Evolutionary conservation across 2,797 vertebrate species (phyloP), one percentile per base, ranked within the genome.

Genomic region (Poeciliopsis gracilis): DNA sequence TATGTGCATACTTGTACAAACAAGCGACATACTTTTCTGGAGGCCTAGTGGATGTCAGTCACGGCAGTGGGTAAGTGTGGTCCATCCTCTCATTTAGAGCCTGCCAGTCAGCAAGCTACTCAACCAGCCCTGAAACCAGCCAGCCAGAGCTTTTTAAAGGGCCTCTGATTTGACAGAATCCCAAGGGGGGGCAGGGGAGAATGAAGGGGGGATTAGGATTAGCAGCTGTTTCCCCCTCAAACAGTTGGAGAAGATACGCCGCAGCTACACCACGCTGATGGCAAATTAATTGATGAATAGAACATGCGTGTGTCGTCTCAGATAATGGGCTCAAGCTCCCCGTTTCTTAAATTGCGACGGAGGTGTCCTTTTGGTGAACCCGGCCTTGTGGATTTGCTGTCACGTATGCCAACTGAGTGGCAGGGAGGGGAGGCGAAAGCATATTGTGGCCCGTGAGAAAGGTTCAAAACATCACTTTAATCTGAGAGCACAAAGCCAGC

Each of bases 241-340:
- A 94, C 93, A 90, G 84, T 90, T 69, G 86, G 89, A 90, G 90
- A 88, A 93, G 93, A 93, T 92, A 92, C 63, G 86, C 80, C 77
- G 77, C 75, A 88, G 89, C 88, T 89, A 86, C 87, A 87, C 91
- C 84, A 85, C 46, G 80, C 91, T 94, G 93, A 94, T 89, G 91
- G 93, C 91, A 94, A 94, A 95, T 95, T 92, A 94, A 94, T 92
- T 91, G 90, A 94, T 93, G 91, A 95, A 93, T 93, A 91, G 93
- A 92, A 92, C 90, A 84, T 87, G 90, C 89, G 73, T 85, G 88
- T 79, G 73, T 89, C 73, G 88, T 86, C 89, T 93, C 88, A 91
- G 91, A 95, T 95, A 94, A 94, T 88, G 85, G 92, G 91, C 92
- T 93, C 82, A 94, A 92, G 89, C 91, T 86, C 89, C 80, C 73